A percentile compares a stretch with the other conserved stretches of the same genome.
phyloP scores from a whole-genome alignment of 2,888 invertebrate genomes.

The Acleris holmiana region DNA sequence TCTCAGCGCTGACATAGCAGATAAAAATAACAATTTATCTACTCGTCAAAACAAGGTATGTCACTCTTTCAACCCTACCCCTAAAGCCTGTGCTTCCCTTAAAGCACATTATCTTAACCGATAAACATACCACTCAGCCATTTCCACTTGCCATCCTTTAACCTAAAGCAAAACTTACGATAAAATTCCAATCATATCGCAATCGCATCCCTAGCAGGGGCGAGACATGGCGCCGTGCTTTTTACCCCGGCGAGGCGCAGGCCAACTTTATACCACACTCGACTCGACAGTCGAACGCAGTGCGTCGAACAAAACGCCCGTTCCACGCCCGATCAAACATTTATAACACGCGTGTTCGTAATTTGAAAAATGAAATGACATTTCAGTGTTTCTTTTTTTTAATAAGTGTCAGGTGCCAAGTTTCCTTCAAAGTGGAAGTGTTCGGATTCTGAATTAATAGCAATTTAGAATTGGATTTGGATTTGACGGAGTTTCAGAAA shows the following conservation, averaged over 20 bases:
- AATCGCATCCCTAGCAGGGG: conserved; percentile 77
- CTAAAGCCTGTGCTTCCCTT: conserved; percentile 25
- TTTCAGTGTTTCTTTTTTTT: conserved; percentile 35
- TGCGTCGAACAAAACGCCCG: conserved; percentile 48
- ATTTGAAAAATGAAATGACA: conserved; percentile 40
- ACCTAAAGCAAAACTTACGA: conserved; percentile 48
- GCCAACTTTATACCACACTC: conserved; percentile 64
- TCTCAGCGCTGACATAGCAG: too few relatives aligned
- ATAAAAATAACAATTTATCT: neutral
- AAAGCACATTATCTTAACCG: conserved; percentile 39
- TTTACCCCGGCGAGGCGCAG: conserved; percentile 71
- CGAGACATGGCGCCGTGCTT: conserved; percentile 83
- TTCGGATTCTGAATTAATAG: conserved; percentile 49
- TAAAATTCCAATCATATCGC: conserved; percentile 58
- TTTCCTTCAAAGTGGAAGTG: conserved; percentile 56
- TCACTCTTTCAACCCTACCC: conserved; percentile 39
- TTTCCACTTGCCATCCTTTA: neutral
- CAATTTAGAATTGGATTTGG: conserved; percentile 51
- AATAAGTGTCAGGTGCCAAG: conserved; percentile 69
- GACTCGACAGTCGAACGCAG: conserved; percentile 67
- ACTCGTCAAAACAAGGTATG: neutral
- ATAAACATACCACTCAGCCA: conserved; percentile 31
- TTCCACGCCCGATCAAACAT: conserved; percentile 9
- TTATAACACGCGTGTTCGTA: conserved; percentile 40
- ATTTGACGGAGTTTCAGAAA: conserved; percentile 55